These are phyloP conservation scores for Diadumene lineata DNA, from an alignment of 92 coral and sea anemone genomes.

Conservation along the genomic window DNA sequence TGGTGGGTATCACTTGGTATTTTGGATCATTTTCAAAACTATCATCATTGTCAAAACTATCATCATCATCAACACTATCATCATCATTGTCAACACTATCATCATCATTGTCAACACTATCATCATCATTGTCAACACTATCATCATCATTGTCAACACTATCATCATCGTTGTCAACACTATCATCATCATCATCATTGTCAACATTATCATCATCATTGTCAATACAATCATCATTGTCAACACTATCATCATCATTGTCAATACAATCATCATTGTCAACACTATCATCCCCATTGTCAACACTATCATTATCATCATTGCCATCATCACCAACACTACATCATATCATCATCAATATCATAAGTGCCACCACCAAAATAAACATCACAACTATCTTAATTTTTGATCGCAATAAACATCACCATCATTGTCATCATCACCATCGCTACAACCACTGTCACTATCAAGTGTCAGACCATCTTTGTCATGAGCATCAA, in stretches of 20 bases:
- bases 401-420: neutral
- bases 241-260: neutral
- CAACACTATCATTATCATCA: neutral
- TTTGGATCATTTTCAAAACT: neutral
- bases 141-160: neutral
- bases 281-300: too few relatives aligned
- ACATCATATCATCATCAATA: neutral
- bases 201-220: neutral
- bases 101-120: neutral
- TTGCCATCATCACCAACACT: neutral
- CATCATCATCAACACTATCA: neutral
- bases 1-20: conserved; percentile 60
- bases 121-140: neutral
- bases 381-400: neutral
- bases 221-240: neutral
- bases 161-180: neutral
- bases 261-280: neutral
- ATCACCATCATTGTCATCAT: neutral
- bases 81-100: neutral
- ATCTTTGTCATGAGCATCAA: neutral
- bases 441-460: neutral
- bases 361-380: neutral
- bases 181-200: neutral
- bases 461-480: neutral
- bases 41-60: neutral